Percentiles rank a stretch among this genome's conserved stretches.
Conservation (phyloP, 2,797 vertebrate genomes). For the Bradypodion ventrale region DNA sequence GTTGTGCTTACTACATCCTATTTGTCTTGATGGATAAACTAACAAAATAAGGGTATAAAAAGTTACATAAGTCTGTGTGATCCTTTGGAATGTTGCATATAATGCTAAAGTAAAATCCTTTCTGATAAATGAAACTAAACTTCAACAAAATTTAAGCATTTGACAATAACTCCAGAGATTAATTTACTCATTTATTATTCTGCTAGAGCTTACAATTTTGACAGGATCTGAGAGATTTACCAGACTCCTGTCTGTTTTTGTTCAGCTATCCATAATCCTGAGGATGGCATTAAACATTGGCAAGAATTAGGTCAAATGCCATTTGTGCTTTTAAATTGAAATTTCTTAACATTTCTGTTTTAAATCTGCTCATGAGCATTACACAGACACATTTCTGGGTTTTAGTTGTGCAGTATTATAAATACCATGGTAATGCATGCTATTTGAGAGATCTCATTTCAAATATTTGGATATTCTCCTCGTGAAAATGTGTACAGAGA, state of each 20-base stretch:
- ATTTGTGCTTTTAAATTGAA: slow-evolving; percentile 17
- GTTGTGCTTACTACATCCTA: not conserved
- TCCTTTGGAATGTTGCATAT: not conserved
- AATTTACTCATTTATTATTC: not conserved
- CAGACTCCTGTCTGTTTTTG: not conserved
- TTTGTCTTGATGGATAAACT: not conserved
- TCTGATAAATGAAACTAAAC: not conserved
- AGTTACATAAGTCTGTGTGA: not conserved
- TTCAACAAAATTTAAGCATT: not conserved
- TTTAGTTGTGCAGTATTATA: not conserved
- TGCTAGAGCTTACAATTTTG: not conserved
- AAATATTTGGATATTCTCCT: slow-evolving; percentile 2
- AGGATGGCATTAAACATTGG: not conserved
- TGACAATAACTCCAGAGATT: slow-evolving; percentile 8
- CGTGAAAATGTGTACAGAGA: not conserved
- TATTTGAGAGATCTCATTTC: not conserved
- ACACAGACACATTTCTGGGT: not conserved
- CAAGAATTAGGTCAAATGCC: not conserved
- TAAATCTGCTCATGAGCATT: not conserved
- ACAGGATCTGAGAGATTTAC: slow-evolving; percentile 8
- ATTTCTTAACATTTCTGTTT: not conserved
- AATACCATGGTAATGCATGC: not conserved
- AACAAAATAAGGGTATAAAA: not conserved
- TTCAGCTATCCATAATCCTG: not conserved
- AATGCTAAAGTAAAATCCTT: not conserved